Evolutionary conservation across 23 tunicate species (phyloP), one percentile per base, ranked within the genome.

Genomic region (Trididemnum miniatum): DNA sequence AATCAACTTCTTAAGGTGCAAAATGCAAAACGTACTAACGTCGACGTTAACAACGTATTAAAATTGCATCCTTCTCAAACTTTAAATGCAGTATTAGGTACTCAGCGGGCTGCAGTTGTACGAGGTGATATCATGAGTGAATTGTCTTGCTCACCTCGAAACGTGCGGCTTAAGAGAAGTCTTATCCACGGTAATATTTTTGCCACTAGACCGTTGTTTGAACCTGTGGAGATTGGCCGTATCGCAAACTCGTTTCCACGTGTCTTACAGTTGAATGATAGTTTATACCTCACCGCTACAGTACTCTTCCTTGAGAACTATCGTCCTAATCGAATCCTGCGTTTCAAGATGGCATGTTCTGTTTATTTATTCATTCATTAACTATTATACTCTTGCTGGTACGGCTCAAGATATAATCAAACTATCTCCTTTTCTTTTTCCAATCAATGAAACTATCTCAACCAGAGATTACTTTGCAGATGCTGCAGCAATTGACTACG

Each of bases 81-180:
- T 74, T 27, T 74, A 39, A 74, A 59, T 28, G 79, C 60, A 74
- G 59, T 74, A 38, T 24, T 44, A 4, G 79, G 79, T 4, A 39
- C 79, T 22, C 30, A 74, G 59, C 59, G 79, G 59, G 79, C 59
- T 25, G 79, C 59, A 3, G 60, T 74, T 24, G 24, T 74, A 2
- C 3, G 60, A 44, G 59, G 60, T 20, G 79, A 74, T 34, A 71
- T 37, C 31, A 39, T 74, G 1, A 39, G 60, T 30, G 79, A 74
- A 44, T 39, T 74, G 32, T 39, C 79, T 22, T 74, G 59, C 28
- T 22, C 79, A 37, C 32, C 79, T 23, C 59, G n/a, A 25, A n/a
- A 74, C n/a, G 60, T 74, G 59, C 59, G 32, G 32, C 59, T 74
- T 9, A 74, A 74, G 28, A 74, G 79, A 31, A 74, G 79, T 39